Evolutionary conservation across 2,888 invertebrate species (phyloP).

Genomic region (Odontocolon sp.): DNA sequence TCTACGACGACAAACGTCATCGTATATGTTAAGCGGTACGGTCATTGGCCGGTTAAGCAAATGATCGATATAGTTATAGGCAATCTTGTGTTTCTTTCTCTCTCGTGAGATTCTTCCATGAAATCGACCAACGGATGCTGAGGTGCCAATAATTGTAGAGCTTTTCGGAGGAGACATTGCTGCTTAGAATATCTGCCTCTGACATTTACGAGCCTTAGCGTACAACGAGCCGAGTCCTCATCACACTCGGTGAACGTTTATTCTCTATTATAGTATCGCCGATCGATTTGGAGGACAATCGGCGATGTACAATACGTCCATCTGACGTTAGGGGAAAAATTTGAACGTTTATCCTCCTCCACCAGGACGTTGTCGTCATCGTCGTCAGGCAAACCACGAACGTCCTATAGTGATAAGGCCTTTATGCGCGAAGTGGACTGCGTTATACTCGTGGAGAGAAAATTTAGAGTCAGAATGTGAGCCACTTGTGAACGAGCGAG

Average conservation of each 20-base stretch:
- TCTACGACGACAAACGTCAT: slow-evolving; percentile 23
- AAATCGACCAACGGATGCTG: too few species aligned
- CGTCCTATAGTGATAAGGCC: slow-evolving; percentile 58
- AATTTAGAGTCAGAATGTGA: too few species aligned
- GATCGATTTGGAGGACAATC: slow-evolving; percentile 46
- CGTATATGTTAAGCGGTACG: too few species aligned
- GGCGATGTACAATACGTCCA: not conserved
- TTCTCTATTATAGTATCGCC: slow-evolving; percentile 24
- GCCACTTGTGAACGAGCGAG: not conserved
- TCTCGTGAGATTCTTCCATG: slow-evolving; percentile 10
- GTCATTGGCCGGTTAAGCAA: too few species aligned
- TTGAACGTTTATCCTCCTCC: slow-evolving; percentile 4
- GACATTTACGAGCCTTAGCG: slow-evolving; percentile 62
- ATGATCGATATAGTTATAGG: too few species aligned
- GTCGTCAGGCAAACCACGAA: slow-evolving; percentile 46
- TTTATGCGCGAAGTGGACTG: too few species aligned
- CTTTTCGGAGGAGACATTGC: too few species aligned
- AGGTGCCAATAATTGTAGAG: too few species aligned
- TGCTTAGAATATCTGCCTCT: slow-evolving; percentile 30
- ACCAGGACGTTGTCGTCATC: slow-evolving; percentile 26
- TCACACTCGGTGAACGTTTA: slow-evolving; percentile 45
- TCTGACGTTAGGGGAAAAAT: not conserved
- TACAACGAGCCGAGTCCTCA: slow-evolving; percentile 35
- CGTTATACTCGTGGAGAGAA: too few species aligned
- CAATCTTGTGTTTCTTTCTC: too few species aligned